These are phyloP conservation scores for Koerneria pararmatus DNA, from an alignment of 2,888 invertebrate species.

Conservation along the genomic window DNA sequence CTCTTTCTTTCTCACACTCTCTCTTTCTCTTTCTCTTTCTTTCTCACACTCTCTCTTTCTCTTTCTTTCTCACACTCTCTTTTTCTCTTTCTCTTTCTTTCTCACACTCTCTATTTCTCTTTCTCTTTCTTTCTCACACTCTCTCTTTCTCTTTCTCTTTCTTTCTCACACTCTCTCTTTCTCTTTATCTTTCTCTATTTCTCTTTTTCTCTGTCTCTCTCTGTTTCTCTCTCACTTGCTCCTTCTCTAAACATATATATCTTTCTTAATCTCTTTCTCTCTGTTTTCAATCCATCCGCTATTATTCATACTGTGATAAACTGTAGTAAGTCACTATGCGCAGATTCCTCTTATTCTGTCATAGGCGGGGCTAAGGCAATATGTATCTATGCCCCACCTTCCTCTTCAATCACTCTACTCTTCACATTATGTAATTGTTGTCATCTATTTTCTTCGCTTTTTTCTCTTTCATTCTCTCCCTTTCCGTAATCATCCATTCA, in stretches of 20 bases:
- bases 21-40: conserved; percentile 4
- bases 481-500: no score
- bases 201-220: background rate
- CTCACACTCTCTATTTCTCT: background rate
- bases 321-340: no score
- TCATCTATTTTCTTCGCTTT: no score
- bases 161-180: background rate
- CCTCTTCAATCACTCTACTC: no score
- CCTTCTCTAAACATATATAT: background rate
- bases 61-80: background rate
- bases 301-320: no score
- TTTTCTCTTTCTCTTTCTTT: background rate
- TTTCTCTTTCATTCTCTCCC: no score
- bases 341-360: no score
- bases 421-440: no score
- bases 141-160: background rate
- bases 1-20: background rate
- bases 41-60: background rate
- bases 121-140: background rate
- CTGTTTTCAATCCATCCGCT: no score
- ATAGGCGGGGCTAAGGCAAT: no score
- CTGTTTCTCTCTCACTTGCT: background rate
- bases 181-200: background rate
- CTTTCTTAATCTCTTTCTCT: background rate
- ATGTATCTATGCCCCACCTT: no score